A percentile compares a stretch with the other conserved stretches of the same genome.
Evolutionary conservation across 2,113 vertebrate species (phyloP).

Genomic region (Pseudois nayaur): DNA sequence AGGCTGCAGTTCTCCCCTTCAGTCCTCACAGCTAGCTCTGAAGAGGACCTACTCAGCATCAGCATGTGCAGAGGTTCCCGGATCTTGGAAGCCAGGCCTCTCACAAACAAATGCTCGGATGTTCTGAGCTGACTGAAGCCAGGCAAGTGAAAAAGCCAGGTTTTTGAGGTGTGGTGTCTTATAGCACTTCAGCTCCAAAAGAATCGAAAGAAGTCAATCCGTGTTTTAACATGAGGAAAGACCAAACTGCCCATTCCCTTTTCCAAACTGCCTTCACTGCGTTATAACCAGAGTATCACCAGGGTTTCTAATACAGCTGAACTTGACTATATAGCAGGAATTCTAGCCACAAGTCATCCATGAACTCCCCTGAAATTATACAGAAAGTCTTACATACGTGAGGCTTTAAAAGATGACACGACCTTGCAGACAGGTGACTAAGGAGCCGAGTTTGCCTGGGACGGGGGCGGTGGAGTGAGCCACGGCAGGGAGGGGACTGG

Average conservation of each 20-base stretch:
- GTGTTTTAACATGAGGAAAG: background rate
- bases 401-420: background rate
- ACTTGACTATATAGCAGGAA: background rate
- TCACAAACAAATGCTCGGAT: background rate
- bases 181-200: background rate
- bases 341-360: background rate
- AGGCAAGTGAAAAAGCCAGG: background rate
- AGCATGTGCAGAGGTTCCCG: fast-evolving
- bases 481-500: background rate
- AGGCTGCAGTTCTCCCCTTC: background rate
- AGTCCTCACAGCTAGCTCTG: background rate
- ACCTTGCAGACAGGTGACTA: background rate
- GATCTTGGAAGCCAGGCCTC: background rate
- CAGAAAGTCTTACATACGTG: background rate
- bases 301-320: background rate
- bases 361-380: background rate
- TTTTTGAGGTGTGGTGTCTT: background rate
- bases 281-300: background rate
- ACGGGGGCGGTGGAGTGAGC: background rate
- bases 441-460: background rate
- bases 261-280: background rate
- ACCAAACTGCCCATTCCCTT: background rate
- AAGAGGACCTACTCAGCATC: background rate
- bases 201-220: background rate
- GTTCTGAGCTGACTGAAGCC: background rate